Percentiles rank a stretch among this genome's conserved stretches.
phyloP scores from a whole-genome alignment of 2,797 vertebrate species.

The Melopsittacus undulatus region DNA sequence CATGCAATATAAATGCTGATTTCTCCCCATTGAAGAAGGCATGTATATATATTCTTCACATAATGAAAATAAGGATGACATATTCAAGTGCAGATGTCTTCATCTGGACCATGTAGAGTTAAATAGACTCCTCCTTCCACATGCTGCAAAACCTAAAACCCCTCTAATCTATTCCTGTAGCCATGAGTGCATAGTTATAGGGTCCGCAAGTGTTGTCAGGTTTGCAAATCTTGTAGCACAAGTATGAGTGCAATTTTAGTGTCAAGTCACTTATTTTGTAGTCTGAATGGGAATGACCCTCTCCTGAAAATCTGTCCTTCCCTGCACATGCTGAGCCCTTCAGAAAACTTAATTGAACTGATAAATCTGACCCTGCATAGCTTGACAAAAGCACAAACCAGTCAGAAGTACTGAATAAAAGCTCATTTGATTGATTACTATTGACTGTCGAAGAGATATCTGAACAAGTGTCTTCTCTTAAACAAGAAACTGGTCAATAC shows the following conservation, averaged over 20 bases:
- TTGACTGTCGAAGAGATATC: background rate
- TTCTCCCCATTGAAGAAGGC: background rate
- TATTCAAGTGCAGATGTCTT: background rate
- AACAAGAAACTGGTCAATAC: background rate
- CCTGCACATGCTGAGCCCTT: background rate
- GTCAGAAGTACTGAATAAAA: background rate
- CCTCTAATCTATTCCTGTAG: background rate
- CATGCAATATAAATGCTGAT: background rate
- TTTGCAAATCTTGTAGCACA: background rate
- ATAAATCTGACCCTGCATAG: background rate
- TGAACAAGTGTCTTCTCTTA: background rate
- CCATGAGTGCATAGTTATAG: background rate
- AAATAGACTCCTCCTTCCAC: background rate
- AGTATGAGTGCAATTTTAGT: background rate
- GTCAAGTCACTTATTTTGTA: background rate
- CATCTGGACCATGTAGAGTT: background rate
- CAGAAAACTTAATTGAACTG: background rate
- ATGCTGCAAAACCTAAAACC: background rate
- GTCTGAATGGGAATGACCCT: background rate
- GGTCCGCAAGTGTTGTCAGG: background rate
- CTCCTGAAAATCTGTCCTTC: background rate
- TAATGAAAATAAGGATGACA: background rate
- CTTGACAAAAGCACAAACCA: background rate
- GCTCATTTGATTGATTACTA: background rate
- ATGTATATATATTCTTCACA: background rate